phyloP scores from a whole-genome alignment of 2,888 invertebrate species.

The Ferrisia virgata region DNA sequence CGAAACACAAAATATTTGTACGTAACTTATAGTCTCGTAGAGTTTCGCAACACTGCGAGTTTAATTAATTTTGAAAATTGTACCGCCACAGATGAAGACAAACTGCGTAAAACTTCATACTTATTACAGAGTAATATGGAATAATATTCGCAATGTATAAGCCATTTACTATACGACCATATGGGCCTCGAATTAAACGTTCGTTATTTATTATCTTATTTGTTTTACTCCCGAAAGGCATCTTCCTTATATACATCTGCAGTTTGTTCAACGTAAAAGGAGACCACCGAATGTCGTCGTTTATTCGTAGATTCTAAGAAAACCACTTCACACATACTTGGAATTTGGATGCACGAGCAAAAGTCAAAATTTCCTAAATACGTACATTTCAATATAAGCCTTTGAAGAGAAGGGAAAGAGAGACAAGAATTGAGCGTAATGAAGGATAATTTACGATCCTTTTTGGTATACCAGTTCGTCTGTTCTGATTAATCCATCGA shows the following conservation, averaged over 20 bases:
- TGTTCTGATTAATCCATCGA: no score
- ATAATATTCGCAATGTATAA: no score
- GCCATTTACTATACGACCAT: no score
- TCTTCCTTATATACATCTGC: neutral
- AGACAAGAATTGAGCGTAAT: neutral
- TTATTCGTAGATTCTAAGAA: no score
- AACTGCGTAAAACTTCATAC: neutral
- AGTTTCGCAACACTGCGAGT: neutral
- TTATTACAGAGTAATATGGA: neutral
- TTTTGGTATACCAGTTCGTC: neutral
- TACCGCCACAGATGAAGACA: neutral
- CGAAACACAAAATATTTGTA: neutral
- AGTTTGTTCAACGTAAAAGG: no score
- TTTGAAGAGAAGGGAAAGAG: no score
- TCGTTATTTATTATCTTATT: neutral
- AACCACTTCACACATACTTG: no score
- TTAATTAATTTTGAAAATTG: neutral
- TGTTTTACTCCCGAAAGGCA: neutral
- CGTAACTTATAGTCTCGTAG: neutral
- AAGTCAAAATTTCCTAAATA: neutral
- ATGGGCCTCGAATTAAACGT: neutral
- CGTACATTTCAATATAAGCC: neutral
- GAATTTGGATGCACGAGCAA: no score
- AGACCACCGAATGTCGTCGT: no score
- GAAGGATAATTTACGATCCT: neutral